phyloP scores from a whole-genome alignment of 1,140 invertebrate genomes.

The Bombyx mori region ASM3026992v2 NC_085127.1:8111501-8112000 shows the following conservation, averaged over 20 bases:
- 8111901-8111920: no score
- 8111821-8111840: no score
- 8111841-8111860: no score
- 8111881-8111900: no score
- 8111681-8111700: conserved; percentile 22
- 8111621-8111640: conserved; percentile 22
- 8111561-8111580: conserved; percentile 29
- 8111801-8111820: no score
- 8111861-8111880: no score
- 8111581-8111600: conserved; percentile 20
- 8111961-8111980: neutral
- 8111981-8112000: neutral
- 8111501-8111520: conserved; percentile 11
- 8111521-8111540: conserved; percentile 19
- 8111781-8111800: no score
- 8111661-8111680: conserved; percentile 20
- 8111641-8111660: conserved; percentile 17
- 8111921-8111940: no score
- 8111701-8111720: conserved; percentile 20
- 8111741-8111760: neutral
- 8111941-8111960: no score
- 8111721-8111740: neutral
- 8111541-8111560: conserved; percentile 17
- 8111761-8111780: no score
- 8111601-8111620: conserved; percentile 26